phyloP scores from a whole-genome alignment of 2,888 invertebrate genomes.

The Hartigia nigra region DNA sequence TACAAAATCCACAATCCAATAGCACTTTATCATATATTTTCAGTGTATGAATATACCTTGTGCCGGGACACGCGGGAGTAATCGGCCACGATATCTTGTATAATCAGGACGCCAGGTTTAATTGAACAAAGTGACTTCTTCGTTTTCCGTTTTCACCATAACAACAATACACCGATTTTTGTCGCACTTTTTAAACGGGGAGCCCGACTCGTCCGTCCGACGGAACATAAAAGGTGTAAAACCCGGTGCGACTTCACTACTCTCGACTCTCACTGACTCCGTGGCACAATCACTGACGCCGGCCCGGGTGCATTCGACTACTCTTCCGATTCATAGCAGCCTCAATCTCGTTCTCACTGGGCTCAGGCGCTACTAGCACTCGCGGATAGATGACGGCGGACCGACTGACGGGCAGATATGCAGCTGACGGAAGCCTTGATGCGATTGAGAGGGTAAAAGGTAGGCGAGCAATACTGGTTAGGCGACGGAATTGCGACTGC shows the following conservation, averaged over 20 bases:
- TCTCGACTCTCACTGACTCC: conserved; percentile 8
- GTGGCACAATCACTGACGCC: conserved; percentile 38
- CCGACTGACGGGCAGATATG: conserved; percentile 29
- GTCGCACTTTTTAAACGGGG: not conserved
- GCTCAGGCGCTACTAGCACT: conserved; percentile 66
- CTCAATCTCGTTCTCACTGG: conserved; percentile 52
- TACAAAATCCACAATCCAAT: not conserved
- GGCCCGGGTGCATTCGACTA: conserved; percentile 40
- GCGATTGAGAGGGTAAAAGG: conserved; percentile 67
- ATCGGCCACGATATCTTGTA: conserved; percentile 40
- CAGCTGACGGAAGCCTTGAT: conserved; percentile 57
- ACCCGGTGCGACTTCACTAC: conserved; percentile 4
- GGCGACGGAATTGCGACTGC: conserved; percentile 64
- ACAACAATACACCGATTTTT: not conserved
- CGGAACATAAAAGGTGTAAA: conserved; percentile 8
- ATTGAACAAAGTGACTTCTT: not conserved
- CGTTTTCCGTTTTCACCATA: conserved; percentile 1
- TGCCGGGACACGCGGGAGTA: conserved; percentile 43
- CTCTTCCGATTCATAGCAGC: conserved; percentile 46
- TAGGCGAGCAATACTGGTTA: conserved; percentile 63
- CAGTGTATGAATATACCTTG: conserved; percentile 34
- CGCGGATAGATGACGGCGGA: conserved; percentile 7
- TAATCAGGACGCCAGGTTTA: not conserved
- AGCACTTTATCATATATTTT: not conserved
- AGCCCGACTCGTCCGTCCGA: conserved; percentile 1